Evolutionary conservation across 2,113 vertebrate genomes (phyloP).

Genomic region (Peromyscus polionotus): DNA sequence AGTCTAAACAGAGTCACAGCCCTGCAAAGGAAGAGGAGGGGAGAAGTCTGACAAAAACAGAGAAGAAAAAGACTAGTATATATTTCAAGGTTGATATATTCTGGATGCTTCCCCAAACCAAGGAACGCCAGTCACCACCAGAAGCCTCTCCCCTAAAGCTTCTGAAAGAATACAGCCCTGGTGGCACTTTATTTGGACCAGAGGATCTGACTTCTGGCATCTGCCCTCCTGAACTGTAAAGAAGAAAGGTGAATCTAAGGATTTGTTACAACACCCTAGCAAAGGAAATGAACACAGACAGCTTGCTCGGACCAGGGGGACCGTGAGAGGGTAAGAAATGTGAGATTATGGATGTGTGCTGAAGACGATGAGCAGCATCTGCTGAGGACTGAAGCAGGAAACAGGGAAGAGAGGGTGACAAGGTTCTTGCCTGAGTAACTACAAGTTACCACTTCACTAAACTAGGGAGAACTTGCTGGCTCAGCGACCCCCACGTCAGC

Average conservation of each 20-base stretch:
- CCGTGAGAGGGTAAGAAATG: neutral
- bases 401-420: neutral
- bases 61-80: neutral
- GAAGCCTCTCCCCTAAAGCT: neutral
- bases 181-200: neutral
- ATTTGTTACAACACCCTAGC: neutral
- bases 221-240: neutral
- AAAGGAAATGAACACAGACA: neutral
- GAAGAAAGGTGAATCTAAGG: neutral
- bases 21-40: neutral
- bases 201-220: neutral
- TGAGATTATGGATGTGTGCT: neutral
- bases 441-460: neutral
- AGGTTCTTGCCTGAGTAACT: neutral
- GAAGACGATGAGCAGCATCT: slow-evolving; percentile 20
- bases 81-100: neutral
- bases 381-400: neutral
- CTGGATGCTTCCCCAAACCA: neutral
- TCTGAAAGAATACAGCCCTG: neutral
- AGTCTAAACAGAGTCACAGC: neutral
- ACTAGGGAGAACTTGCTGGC: neutral
- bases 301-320: neutral
- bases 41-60: neutral
- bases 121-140: neutral
- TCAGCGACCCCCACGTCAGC: neutral